Base-by-base conservation (phyloP, 2,797 vertebrate genomes). In the Distichodus sexfasciatus region DNA sequence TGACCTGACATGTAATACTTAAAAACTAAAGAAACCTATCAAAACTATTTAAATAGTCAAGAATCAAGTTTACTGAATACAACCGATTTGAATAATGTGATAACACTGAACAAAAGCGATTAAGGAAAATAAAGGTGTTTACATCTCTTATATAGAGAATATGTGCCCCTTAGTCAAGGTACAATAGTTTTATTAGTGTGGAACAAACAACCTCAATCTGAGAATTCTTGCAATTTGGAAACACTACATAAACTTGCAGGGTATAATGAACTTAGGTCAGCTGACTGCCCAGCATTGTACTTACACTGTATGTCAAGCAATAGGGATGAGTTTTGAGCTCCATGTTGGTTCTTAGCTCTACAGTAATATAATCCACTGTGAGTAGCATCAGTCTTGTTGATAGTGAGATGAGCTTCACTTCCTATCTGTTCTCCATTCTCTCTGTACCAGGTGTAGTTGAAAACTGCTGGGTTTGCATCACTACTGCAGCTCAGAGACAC, bases 381-480 rank as follows among this genome's bases (percentile, higher is more conserved):
- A 41, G 46, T 24, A 44, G 55, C n/a, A 54, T 35, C 31, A 51
- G 55, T 61, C 19, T 14, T 48, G 10, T 28, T 38, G 31, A 63
- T 43, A 41, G 50, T 64, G 14, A 55, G 41, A 11, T 44, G 24
- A 2, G 46, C 21, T 36, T 17, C 40, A 14, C 19, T 64, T 46
- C 41, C 48, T 35, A 55, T 19, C 31, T 64, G 12, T 41, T 57
- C 23, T 58, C 26, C 31, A 1, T 46, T 71, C 43, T 71, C 33
- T 47, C 7, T 65, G 61, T 57, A 57, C 69, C 69, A 71, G 51
- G 40, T 55, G 68, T 63, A 71, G 40, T 38, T 54, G 43, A n/a
- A n/a, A n/a, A 43, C 47, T 44, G 55, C 36, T 61, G 64, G 71
- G 38, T 73, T 60, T 61, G 29, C 71, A 61, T 73, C 57, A 68